Percentiles rank a stretch among this genome's conserved stretches.
These are phyloP conservation scores for Anas flavirostris DNA, from an alignment of 2,797 vertebrate genomes.

Conservation along the genomic window DNA sequence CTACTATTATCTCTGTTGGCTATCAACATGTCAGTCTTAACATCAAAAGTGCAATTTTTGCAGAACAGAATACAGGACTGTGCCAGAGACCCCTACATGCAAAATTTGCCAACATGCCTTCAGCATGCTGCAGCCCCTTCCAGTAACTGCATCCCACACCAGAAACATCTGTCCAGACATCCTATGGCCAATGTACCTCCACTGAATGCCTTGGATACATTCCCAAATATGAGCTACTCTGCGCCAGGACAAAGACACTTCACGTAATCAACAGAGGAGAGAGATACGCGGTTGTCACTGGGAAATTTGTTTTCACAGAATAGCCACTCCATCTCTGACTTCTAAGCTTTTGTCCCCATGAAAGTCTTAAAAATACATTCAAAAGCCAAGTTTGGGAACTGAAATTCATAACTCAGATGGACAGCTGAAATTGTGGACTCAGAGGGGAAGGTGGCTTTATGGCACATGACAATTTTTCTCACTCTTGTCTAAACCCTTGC, in stretches of 20 bases:
- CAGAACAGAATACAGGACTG: not conserved
- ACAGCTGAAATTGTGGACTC: not conserved
- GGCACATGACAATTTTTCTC: not conserved
- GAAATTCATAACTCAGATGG: not conserved
- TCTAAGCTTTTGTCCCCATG: not conserved
- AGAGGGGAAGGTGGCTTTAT: not conserved
- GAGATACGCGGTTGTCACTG: not conserved
- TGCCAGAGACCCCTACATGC: not conserved
- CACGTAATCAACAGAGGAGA: not conserved
- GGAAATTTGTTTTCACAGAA: not conserved
- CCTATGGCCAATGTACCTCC: not conserved
- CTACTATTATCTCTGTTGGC: not conserved
- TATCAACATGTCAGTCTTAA: not conserved
- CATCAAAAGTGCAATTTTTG: not conserved
- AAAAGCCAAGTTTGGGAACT: not conserved
- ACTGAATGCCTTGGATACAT: not conserved
- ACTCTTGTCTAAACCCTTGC: not conserved
- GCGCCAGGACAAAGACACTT: accelerated
- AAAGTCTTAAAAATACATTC: constrained; percentile 5
- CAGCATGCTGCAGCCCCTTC: not conserved
- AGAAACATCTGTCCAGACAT: not conserved
- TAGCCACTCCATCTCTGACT: not conserved
- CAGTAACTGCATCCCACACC: not conserved
- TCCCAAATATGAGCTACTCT: not conserved
- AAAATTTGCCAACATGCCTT: not conserved